These are phyloP conservation scores for Chloroceryle amazona DNA, from an alignment of 2,797 vertebrate species.

Conservation along the genomic window DNA sequence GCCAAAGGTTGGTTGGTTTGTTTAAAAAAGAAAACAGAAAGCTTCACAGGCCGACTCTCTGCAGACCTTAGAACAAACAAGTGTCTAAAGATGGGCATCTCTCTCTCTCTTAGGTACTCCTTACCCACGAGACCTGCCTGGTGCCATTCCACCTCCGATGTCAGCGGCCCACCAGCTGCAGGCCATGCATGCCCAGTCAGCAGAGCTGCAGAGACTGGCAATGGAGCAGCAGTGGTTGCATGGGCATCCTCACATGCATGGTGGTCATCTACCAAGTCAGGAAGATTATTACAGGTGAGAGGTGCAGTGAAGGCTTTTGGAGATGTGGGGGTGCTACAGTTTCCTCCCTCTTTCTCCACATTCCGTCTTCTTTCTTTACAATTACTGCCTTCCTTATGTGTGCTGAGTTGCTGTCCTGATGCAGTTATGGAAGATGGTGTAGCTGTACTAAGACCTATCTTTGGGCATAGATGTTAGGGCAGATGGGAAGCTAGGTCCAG, in stretches of 20 bases:
- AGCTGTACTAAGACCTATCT: neutral
- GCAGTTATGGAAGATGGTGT: neutral
- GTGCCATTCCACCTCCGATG: conserved; percentile 94
- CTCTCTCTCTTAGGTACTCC: conserved; percentile 86
- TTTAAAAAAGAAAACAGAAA: neutral
- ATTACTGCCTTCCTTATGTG: neutral
- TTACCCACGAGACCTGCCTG: conserved; percentile 93
- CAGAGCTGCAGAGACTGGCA: conserved; percentile 96
- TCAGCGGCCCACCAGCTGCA: conserved; percentile 98
- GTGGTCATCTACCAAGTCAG: conserved; percentile 95
- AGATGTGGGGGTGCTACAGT: neutral
- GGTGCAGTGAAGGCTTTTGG: accelerated
- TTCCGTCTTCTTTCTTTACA: neutral
- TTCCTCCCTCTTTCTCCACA: neutral
- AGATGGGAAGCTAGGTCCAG: neutral
- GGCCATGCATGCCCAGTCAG: conserved; percentile 99
- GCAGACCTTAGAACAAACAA: neutral
- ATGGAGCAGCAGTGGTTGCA: conserved; percentile 99
- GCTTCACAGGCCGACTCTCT: neutral
- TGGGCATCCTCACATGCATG: conserved; percentile 98
- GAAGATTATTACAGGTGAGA: conserved; percentile 99
- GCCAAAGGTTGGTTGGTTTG: neutral
- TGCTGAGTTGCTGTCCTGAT: neutral
- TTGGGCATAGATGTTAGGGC: neutral
- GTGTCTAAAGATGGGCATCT: neutral